Base-by-base conservation (phyloP, 30 jellyfish, hydroid and myxozoan species). In the Turritopsis rubra region DNA sequence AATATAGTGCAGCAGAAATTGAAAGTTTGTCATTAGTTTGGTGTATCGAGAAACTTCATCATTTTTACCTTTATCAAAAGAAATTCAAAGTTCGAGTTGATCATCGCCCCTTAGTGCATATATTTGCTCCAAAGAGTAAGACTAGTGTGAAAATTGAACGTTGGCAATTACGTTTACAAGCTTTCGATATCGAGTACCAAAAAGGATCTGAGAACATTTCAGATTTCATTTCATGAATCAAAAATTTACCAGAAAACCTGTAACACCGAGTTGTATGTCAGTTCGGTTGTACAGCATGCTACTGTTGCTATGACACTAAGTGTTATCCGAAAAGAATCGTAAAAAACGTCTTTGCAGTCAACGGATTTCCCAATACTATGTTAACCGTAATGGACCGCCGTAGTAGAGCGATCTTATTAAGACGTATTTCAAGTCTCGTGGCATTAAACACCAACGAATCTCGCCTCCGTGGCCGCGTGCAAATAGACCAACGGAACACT, bases 381-480 rank as follows among this genome's bases (percentile, higher is more conserved):
- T 54, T 54, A 54, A 54, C 72, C n/a, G n/a, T 54, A 54, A 54
- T 54, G 72, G 72, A 54, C 72, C 72, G n/a, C 72, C 72, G 72
- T 54, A n/a, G 72, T 16, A 54, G 72, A 54, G 72, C n/a, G 72
- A 54, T 54, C 72, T 54, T 54, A 54, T 54, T 54, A 54, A 54
- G n/a, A 54, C 19, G 72, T 54, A 54, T 54, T 54, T 54, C 72
- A 54, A 54, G 72, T 54, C 72, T 16, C 72, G 72, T 54, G 72
- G 72, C 72, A 54, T 54, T 54, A 54, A 54, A 54, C 72, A 54
- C n/a, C 72, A 54, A 54, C 18, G 72, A 54, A 54, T 54, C n/a
- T 16, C 72, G 72, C 72, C 72, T 54, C 72, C n/a, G 72, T 54
- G 72, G 72, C 72, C 72, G 72, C 72, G 72, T 54, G 72, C 72